A percentile compares a stretch with the other conserved stretches of the same genome.
Evolutionary conservation across 1,140 invertebrate genomes (phyloP).

Genomic region (Sycobia sp.): DNA sequence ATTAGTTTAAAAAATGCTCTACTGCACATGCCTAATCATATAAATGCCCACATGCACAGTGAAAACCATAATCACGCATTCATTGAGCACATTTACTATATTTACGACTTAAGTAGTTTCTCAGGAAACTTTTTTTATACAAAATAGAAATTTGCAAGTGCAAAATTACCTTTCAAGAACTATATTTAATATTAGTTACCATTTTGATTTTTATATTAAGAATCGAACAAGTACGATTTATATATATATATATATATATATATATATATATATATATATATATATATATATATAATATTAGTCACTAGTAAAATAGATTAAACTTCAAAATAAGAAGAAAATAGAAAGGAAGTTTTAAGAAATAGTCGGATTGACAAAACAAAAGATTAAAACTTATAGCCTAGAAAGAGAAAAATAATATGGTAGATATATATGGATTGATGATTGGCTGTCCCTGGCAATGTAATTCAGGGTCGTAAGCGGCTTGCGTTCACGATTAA

Average conservation of each 20-base stretch:
- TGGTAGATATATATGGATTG: constrained; percentile 38
- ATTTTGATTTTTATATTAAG: too few species aligned
- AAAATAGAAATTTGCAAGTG: not conserved
- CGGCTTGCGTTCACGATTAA: constrained; percentile 68
- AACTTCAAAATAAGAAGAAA: not conserved
- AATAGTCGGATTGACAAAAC: not conserved
- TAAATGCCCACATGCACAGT: constrained; percentile 30
- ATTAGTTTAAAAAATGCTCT: constrained; percentile 16
- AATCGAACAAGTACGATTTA: not conserved
- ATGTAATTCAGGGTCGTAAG: constrained; percentile 64
- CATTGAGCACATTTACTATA: constrained; percentile 28
- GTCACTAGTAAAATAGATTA: not conserved
- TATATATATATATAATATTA: not conserved
- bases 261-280: not conserved
- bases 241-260: not conserved
- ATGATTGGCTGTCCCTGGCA: constrained; percentile 43
- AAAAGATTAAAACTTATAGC: constrained; percentile 6
- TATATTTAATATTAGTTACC: too few species aligned
- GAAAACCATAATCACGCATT: constrained; percentile 21
- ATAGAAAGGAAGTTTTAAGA: constrained; percentile 11
- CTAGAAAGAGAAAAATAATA: constrained; percentile 26
- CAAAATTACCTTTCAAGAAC: too few species aligned
- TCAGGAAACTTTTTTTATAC: not conserved
- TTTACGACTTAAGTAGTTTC: constrained; percentile 13
- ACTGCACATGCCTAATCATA: constrained; percentile 29